A percentile compares a stretch with the other conserved stretches of the same genome.
These are phyloP conservation scores for Brotula barbata DNA, from an alignment of 2,797 vertebrate species.

Conservation along the genomic window DNA sequence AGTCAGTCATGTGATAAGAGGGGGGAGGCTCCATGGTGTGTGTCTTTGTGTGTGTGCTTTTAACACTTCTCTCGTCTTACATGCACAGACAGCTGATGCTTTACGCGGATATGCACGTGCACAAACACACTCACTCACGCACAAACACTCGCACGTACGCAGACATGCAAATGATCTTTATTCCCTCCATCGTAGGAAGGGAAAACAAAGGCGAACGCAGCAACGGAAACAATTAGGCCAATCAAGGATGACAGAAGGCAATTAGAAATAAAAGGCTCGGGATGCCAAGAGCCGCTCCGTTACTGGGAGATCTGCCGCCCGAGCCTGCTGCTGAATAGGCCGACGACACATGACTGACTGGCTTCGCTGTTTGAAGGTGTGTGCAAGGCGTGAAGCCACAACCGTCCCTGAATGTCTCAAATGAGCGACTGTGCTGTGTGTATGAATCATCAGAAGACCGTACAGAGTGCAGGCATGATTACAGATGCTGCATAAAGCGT, in stretches of 20 bases:
- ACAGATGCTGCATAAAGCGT: too few species aligned
- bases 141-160: constrained; percentile 21
- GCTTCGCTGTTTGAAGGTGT: constrained; percentile 53
- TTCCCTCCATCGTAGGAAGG: constrained; percentile 43
- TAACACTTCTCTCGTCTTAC: constrained; percentile 37
- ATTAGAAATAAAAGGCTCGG: constrained; percentile 70
- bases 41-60: constrained; percentile 30
- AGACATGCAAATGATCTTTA: constrained; percentile 54
- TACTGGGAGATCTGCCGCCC: constrained; percentile 51
- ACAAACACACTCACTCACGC: constrained; percentile 25
- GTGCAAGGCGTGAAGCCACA: constrained; percentile 36
- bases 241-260: constrained; percentile 77
- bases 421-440: constrained; percentile 30
- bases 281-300: constrained; percentile 68
- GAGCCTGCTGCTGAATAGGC: constrained; percentile 46
- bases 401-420: constrained; percentile 23
- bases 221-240: constrained; percentile 73
- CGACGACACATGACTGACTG: constrained; percentile 45
- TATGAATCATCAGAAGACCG: not conserved
- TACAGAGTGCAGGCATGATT: too few species aligned
- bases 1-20: not conserved
- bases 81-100: constrained; percentile 7
- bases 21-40: constrained; percentile 1
- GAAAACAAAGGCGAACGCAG: constrained; percentile 68
- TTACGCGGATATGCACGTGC: constrained; percentile 9